Evolutionary conservation across 2,888 invertebrate genomes (phyloP).

Genomic region (Lycocerus yunnanus): DNA sequence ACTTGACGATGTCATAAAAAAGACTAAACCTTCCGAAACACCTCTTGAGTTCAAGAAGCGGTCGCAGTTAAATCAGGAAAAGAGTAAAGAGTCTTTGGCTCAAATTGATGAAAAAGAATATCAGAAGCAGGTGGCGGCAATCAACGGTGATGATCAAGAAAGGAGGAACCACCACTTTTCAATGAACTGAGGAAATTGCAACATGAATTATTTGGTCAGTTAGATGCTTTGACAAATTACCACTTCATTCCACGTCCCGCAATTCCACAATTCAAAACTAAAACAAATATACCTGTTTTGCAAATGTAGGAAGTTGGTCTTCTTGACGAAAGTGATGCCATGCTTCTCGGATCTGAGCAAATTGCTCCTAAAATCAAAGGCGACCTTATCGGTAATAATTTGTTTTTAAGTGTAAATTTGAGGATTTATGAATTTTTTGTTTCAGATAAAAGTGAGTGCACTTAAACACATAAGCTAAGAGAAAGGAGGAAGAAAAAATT

Average conservation of each 20-base stretch:
- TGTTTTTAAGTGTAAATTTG: not conserved
- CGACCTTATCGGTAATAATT: constrained; percentile 55
- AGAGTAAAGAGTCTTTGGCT: constrained; percentile 90
- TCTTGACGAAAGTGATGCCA: constrained; percentile 80
- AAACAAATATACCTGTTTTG: constrained; percentile 89
- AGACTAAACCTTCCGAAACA: constrained; percentile 82
- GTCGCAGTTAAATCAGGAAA: constrained; percentile 87
- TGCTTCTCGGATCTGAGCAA: constrained; percentile 91
- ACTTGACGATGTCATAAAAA: constrained; percentile 92
- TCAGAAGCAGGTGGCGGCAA: constrained; percentile 66
- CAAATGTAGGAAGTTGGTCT: constrained; percentile 96
- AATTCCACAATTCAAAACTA: constrained; percentile 84
- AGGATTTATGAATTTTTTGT: constrained; percentile 24
- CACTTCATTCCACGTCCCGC: constrained; percentile 90
- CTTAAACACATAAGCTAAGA: constrained; percentile 85
- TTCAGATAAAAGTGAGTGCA: constrained; percentile 74
- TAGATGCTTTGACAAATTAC: constrained; percentile 92
- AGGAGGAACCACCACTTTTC: constrained; percentile 77
- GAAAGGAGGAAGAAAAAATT: constrained; percentile 83
- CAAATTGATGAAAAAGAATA: constrained; percentile 93
- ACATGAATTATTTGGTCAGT: constrained; percentile 76
- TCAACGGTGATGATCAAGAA: constrained; percentile 60
- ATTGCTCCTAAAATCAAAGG: constrained; percentile 65
- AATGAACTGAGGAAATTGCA: constrained; percentile 77
- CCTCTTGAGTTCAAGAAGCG: constrained; percentile 86